Conservation (phyloP, 2,888 invertebrate genomes). For the Aleiodes leptofemur region DNA sequence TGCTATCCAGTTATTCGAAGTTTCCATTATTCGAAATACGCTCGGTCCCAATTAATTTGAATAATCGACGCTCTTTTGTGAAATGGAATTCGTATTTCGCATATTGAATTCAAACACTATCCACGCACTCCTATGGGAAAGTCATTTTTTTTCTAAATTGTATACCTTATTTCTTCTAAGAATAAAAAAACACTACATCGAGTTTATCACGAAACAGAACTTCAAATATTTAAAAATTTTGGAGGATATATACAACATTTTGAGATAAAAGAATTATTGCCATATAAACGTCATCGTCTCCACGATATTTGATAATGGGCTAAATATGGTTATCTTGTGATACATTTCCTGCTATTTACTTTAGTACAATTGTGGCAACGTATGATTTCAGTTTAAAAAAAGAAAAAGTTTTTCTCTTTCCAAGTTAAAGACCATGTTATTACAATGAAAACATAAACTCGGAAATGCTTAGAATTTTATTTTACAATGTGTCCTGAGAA, state of each 20-base stretch:
- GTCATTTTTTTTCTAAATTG: too few species aligned
- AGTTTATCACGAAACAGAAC: background rate
- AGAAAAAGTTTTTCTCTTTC: background rate
- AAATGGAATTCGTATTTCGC: too few species aligned
- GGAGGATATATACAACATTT: too few species aligned
- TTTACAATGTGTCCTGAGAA: background rate
- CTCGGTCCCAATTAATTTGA: too few species aligned
- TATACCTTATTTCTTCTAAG: background rate
- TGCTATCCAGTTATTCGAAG: too few species aligned
- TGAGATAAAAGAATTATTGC: too few species aligned
- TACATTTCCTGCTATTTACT: constrained; percentile 27
- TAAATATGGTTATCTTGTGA: constrained; percentile 5
- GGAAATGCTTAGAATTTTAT: background rate
- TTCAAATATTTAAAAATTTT: background rate
- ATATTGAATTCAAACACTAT: too few species aligned
- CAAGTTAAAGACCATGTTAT: background rate
- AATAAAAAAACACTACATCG: background rate
- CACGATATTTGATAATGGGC: constrained; percentile 15
- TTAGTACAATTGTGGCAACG: background rate
- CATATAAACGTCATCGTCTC: constrained; percentile 11
- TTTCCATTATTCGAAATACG: too few species aligned
- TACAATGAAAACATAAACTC: background rate
- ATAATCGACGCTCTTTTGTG: too few species aligned
- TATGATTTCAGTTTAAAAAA: background rate
- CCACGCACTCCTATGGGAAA: too few species aligned